Conservation (phyloP, 2,888 invertebrate genomes). For the Cantharis flavilabris region DNA sequence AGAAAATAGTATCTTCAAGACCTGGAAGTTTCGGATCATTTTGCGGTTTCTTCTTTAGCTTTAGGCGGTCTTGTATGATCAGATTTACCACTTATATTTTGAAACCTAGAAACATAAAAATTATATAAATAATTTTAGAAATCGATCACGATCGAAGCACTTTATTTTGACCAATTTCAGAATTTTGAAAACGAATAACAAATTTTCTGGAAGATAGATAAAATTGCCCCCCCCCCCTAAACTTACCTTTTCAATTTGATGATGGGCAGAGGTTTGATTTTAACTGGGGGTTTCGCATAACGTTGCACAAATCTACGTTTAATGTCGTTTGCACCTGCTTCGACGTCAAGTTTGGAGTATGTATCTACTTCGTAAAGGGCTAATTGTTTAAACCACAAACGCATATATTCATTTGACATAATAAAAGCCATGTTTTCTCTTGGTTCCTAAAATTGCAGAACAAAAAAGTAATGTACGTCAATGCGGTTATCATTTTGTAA, state of each 20-base stretch:
- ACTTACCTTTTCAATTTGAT: slow-evolving; percentile 26
- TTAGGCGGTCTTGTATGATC: not conserved
- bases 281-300: slow-evolving; percentile 33
- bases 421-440: slow-evolving; percentile 55
- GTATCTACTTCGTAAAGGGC: slow-evolving; percentile 60
- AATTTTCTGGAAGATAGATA: too few species aligned
- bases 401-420: slow-evolving; percentile 62
- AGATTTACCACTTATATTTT: not conserved
- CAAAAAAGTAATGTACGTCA: not conserved
- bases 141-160: too few species aligned
- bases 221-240: too few species aligned
- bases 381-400: slow-evolving; percentile 63
- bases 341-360: slow-evolving; percentile 59
- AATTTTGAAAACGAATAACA: too few species aligned
- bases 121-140: too few species aligned
- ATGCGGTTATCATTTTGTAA: slow-evolving; percentile 52
- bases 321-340: slow-evolving; percentile 57
- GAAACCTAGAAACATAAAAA: not conserved
- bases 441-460: slow-evolving; percentile 35
- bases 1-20: too few species aligned
- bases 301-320: slow-evolving; percentile 45
- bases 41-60: not conserved
- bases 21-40: not conserved
- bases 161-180: too few species aligned
- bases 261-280: slow-evolving; percentile 25